Conservation (phyloP, 2,113 vertebrate genomes). For the Solea solea region DNA sequence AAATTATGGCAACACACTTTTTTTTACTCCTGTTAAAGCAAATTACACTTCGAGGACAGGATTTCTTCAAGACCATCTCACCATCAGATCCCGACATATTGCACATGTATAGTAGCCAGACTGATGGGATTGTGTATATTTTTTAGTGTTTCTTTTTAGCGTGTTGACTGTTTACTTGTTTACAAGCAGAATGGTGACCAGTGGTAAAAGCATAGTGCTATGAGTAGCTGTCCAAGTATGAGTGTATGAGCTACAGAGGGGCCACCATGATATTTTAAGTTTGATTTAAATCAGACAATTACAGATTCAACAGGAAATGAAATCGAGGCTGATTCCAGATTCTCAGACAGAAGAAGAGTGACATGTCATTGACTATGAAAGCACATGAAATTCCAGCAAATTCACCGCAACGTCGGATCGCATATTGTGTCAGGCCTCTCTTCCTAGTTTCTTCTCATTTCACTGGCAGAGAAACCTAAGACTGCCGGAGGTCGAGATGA, state of each 20-base stretch:
- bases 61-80: background rate
- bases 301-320: background rate
- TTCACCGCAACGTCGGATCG: background rate
- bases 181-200: background rate
- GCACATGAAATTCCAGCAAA: constrained; percentile 3
- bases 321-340: background rate
- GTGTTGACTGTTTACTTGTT: background rate
- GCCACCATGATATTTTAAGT: background rate
- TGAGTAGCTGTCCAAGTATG: too few species aligned
- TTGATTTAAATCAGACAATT: too few species aligned
- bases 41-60: constrained; percentile 16
- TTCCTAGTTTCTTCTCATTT: constrained; percentile 32
- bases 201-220: background rate
- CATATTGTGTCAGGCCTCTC: constrained; percentile 2
- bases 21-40: constrained; percentile 1
- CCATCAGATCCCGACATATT: background rate
- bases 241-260: background rate
- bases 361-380: constrained; percentile 3
- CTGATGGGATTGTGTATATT: background rate
- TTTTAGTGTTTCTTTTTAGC: background rate
- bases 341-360: background rate
- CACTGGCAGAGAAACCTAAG: constrained; percentile 55
- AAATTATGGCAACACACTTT: constrained; percentile 47
- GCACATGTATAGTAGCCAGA: background rate
- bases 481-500: constrained; percentile 41